Base-by-base conservation (phyloP, 2,113 vertebrate species). In the Chloropsis cyanopogon region DNA sequence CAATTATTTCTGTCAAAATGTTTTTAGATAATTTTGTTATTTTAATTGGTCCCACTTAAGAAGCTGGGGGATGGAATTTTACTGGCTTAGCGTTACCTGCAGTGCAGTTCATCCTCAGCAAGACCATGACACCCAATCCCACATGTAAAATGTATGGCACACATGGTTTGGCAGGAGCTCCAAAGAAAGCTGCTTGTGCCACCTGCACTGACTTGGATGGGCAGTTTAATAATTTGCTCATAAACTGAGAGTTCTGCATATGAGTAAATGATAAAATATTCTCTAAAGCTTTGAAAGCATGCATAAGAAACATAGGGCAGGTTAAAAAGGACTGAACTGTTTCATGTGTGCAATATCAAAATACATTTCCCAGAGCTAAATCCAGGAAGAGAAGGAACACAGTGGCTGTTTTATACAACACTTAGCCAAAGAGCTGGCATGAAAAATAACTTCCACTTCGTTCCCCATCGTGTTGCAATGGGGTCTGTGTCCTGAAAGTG, bases 71-170 rank as follows among this genome's bases (percentile, higher is more conserved):
- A 10, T 20, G 42, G 52, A 71, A 61, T 28, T 63, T 86, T 46
- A 14, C 7, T 90, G 63, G 16, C 9, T 46, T 77, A 31, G 19
- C 52, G 80, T 82, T 65, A 54, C 25, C 23, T 64, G 12, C 21
- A 64, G 31, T 31, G n/a, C 18, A n/a, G 16, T 20, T 85, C 7
- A 24, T 79, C 37, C 70, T 69, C 47, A 68, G 60, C 1, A 8
- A 60, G 33, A 35, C 25, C 7, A 12, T 7, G 29, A 8, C 26
- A 14, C 22, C 72, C 31, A 47, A 4, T 81, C 68, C 69, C 31
- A 5, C 9, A 2, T 4, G 12, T 15, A 6, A 76, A 37, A 29
- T 75, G 0, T 3, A 2, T 39, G 21, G 33, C 21, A 42, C 12
- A 14, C 1, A 0, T 0, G 16, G 24, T 19, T 85, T 64, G 50